Evolutionary conservation across 2,888 invertebrate species (phyloP).

Genomic region (Pomacea canaliculata): DNA sequence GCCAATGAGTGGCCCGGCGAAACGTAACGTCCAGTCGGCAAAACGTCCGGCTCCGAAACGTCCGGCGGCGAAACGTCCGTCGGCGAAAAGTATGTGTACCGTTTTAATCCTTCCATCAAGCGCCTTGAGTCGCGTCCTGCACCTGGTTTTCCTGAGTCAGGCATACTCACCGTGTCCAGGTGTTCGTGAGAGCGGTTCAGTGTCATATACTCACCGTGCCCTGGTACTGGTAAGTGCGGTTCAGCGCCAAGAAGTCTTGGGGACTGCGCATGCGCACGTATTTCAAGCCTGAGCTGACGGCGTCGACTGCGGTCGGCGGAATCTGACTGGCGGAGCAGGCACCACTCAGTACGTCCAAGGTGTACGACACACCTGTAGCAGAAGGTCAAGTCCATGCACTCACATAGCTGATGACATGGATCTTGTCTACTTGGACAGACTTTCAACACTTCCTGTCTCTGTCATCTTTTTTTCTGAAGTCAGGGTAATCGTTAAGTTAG

Average conservation of each 20-base stretch:
- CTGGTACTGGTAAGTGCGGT: constrained; percentile 5
- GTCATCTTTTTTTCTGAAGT: background rate
- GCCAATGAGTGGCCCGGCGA: too few species aligned
- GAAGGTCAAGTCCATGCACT: background rate
- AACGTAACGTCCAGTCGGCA: too few species aligned
- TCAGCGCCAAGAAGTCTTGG: constrained; percentile 16
- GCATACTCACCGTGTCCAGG: constrained; percentile 17
- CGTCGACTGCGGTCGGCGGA: background rate
- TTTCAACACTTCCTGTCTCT: background rate
- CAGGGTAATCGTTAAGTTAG: too few species aligned
- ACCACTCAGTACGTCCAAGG: constrained; percentile 10
- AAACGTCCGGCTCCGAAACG: too few species aligned
- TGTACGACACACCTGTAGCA: constrained; percentile 13
- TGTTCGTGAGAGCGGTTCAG: background rate
- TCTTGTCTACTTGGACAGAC: background rate
- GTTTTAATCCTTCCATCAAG: too few species aligned
- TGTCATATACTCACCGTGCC: constrained; percentile 14
- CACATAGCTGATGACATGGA: background rate
- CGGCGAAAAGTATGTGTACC: too few species aligned
- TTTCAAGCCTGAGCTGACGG: background rate
- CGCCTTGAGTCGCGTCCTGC: too few species aligned
- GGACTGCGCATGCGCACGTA: constrained; percentile 13
- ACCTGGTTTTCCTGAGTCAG: too few species aligned
- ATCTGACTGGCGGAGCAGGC: constrained; percentile 4
- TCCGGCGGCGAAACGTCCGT: too few species aligned